A percentile compares a stretch with the other conserved stretches of the same genome.
Evolutionary conservation across 1,140 invertebrate genomes (phyloP).

Genomic region (Pogonognathellus flavescens): DNA sequence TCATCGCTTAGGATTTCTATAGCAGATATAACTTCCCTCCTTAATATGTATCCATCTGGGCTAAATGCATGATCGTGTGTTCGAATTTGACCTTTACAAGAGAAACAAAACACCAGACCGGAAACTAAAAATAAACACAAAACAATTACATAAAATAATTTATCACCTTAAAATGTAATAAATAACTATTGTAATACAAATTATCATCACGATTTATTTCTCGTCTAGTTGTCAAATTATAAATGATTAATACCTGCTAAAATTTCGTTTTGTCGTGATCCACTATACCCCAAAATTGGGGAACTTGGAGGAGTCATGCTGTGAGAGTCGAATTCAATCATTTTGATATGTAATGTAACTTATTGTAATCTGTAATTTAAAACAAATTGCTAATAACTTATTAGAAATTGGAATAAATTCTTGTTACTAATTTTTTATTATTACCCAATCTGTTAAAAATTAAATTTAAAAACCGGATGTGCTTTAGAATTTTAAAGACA

Average conservation of each 20-base stretch:
- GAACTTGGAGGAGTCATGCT: slow-evolving; percentile 51
- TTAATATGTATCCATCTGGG: slow-evolving; percentile 47
- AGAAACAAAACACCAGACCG: slow-evolving; percentile 49
- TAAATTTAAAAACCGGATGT: too few species aligned
- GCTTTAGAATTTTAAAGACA: too few species aligned
- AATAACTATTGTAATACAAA: too few species aligned
- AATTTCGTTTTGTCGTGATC: not conserved
- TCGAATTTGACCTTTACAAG: slow-evolving; percentile 47
- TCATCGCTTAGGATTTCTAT: slow-evolving; percentile 1
- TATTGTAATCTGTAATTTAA: not conserved
- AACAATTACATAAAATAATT: not conserved
- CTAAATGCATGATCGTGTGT: slow-evolving; percentile 44
- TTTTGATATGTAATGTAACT: not conserved
- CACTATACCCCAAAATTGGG: slow-evolving; percentile 54
- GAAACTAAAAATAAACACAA: slow-evolving; percentile 27
- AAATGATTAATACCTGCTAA: not conserved
- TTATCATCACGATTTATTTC: not conserved
- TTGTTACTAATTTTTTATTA: too few species aligned
- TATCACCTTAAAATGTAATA: too few species aligned
- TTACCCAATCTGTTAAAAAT: too few species aligned
- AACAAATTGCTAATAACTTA: not conserved
- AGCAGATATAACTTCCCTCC: slow-evolving; percentile 37
- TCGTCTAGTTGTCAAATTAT: not conserved
- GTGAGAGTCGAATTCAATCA: slow-evolving; percentile 49
- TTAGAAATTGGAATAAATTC: too few species aligned